Evolutionary conservation across 37 sponge, comb jelly and placozoan genomes (phyloP), one percentile per base, ranked within the genome.

Genomic region (Ephydatia muelleri): DNA sequence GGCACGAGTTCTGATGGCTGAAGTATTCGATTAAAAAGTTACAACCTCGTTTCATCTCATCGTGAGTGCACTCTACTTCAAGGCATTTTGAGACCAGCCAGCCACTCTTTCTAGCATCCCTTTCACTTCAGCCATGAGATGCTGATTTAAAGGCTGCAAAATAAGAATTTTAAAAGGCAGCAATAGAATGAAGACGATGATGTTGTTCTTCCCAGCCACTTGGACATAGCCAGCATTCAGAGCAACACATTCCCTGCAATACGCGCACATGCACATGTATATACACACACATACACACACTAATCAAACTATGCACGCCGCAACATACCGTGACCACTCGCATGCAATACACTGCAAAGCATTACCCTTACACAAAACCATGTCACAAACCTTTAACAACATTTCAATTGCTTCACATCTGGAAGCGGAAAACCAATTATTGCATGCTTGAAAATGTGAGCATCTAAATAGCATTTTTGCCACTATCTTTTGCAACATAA

Each of bases 171-270:
- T 30, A 11, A 22, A 47, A 76, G 67, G 12, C 31, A 1, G 40
- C 49, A 3, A 22, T 23, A 83, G 33, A 27, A 5, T 57, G 57
- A 21, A 57, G 5, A 94, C 64, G 49, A 94, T 94, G 77, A 91
- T 91, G 65, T 91, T 74, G 70, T 91, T 91, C 19, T 49, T 75
- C 73, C 91, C 95, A 8, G 92, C 95, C 36, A 89, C 23, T 57
- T 74, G 84, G 83, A 67, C 89, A 39, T 91, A 91, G 5, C 92
- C 95, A 68, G 90, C 82, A 47, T 91, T 80, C 35, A 82, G 36
- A 13, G 86, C 89, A 94, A 94, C 33, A 68, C 67, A 90, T 64
- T 31, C 48, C 72, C 90, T 92, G n/a, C 13, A 66, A 21, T 13
- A 16, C 28, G 76, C 2, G 40, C 23, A 30, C 8, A 32, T n/a